Conservation (phyloP, 2,113 vertebrate genomes). For the Pipa parva region DNA sequence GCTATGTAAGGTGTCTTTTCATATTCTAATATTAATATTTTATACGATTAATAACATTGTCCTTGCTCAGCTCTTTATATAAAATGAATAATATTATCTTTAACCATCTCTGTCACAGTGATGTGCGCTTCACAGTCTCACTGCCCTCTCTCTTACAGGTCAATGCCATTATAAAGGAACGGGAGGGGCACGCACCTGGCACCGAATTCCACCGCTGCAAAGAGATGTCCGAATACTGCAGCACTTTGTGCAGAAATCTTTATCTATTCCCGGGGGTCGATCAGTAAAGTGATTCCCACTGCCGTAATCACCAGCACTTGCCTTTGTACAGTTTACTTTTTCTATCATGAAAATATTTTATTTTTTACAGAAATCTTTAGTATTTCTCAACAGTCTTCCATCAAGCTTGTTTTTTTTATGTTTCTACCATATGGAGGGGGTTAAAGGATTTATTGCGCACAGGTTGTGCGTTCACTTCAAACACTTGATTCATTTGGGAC, state of each 20-base stretch:
- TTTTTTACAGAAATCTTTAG: not conserved
- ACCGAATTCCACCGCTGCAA: conserved; percentile 93
- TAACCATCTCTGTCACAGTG: no score
- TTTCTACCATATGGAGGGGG: not conserved
- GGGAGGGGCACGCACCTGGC: conserved; percentile 90
- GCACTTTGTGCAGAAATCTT: conserved; percentile 87
- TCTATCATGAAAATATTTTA: not conserved
- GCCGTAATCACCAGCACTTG: not conserved
- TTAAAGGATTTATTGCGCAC: not conserved
- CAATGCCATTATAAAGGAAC: conserved; percentile 82
- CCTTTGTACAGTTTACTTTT: not conserved
- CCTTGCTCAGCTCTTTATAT: no score
- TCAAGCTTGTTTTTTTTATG: not conserved
- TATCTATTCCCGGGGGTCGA: conserved; percentile 87
- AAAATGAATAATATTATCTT: no score
- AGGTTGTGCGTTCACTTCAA: not conserved
- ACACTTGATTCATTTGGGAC: no score
- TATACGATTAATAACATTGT: no score
- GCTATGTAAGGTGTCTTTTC: no score
- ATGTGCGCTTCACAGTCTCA: no score
- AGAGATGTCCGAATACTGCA: conserved; percentile 97
- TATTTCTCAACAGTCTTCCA: conserved; percentile 19
- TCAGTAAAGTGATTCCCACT: conserved; percentile 43
- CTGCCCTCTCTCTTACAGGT: conserved; percentile 71
- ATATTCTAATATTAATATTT: no score